Percentiles rank a stretch among this genome's conserved stretches.
Conservation (phyloP, 1,140 invertebrate genomes). For the Mamestra configurata region DNA sequence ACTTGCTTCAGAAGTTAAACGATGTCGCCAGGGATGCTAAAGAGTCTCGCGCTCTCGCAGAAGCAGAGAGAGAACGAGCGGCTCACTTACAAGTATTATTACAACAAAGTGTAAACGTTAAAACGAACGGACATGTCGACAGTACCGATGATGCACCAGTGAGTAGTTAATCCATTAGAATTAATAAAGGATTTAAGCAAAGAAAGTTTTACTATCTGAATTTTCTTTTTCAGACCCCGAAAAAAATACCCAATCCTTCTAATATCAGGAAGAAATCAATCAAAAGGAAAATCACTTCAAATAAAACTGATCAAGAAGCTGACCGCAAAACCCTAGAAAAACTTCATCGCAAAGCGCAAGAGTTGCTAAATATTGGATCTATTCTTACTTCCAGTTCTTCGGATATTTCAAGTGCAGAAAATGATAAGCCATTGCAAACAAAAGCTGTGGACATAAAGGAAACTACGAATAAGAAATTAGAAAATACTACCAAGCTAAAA, state of each 20-base stretch:
- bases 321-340: conserved; percentile 71
- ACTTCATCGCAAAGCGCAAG: conserved; percentile 80
- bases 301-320: conserved; percentile 32
- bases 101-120: conserved; percentile 59
- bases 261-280: conserved; percentile 3
- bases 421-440: conserved; percentile 47
- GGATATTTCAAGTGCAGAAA: conserved; percentile 68
- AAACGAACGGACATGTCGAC: conserved; percentile 39
- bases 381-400: conserved; percentile 68
- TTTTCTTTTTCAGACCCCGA: conserved; percentile 17
- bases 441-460: conserved; percentile 39
- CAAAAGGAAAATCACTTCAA: background rate
- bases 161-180: conserved; percentile 14
- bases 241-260: background rate
- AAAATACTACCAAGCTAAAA: conserved; percentile 21
- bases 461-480: conserved; percentile 24
- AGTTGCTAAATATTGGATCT: conserved; percentile 74
- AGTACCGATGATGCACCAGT: conserved; percentile 12
- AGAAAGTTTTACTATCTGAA: too few species aligned
- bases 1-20: conserved; percentile 76
- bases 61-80: conserved; percentile 71
- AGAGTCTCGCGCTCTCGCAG: conserved; percentile 71
- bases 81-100: conserved; percentile 69
- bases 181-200: too few species aligned
- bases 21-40: conserved; percentile 73